phyloP scores from a whole-genome alignment of 2,113 vertebrate genomes.

The Datnioides undecimradiatus region DNA sequence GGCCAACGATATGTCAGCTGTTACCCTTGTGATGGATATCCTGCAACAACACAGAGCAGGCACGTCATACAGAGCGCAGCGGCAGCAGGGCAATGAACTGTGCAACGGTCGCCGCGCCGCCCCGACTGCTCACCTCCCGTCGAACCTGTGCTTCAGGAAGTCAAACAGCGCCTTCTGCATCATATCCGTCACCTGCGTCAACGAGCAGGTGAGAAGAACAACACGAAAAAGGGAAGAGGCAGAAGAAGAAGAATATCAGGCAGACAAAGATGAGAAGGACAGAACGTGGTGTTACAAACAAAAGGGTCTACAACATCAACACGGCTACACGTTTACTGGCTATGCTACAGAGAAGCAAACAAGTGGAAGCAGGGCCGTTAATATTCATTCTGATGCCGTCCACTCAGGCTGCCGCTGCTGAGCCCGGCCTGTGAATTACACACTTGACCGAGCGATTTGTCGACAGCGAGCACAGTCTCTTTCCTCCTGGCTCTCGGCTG shows the following conservation, averaged over 20 bases:
- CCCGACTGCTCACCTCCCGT: conserved; percentile 93
- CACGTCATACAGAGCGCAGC: background rate
- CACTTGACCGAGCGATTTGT: conserved; percentile 31
- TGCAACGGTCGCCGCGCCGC: accelerated
- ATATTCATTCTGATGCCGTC: conserved; percentile 30
- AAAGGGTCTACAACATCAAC: background rate
- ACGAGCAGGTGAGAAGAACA: conserved; percentile 18
- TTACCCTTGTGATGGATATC: conserved; percentile 99
- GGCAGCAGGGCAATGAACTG: background rate
- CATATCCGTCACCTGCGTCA: conserved; percentile 97
- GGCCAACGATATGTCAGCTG: conserved; percentile 98
- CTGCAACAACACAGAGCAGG: conserved; percentile 79
- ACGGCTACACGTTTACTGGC: background rate
- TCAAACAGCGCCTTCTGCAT: conserved; percentile 99
- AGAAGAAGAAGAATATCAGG: conserved; percentile 32
- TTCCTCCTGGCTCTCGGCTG: background rate
- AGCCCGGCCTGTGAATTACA: conserved; percentile 47
- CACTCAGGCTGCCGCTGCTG: conserved; percentile 1
- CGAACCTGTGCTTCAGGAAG: conserved; percentile 99
- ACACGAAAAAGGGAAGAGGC: conserved; percentile 55
- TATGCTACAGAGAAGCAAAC: background rate
- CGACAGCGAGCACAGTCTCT: background rate
- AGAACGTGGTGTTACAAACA: conserved; percentile 3
- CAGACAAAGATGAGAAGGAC: too few species aligned
- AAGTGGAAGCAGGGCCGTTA: background rate